Percentiles rank a stretch among this genome's conserved stretches.
Conservation (phyloP, 1,140 invertebrate genomes). For the Cotesia glomerata region DNA sequence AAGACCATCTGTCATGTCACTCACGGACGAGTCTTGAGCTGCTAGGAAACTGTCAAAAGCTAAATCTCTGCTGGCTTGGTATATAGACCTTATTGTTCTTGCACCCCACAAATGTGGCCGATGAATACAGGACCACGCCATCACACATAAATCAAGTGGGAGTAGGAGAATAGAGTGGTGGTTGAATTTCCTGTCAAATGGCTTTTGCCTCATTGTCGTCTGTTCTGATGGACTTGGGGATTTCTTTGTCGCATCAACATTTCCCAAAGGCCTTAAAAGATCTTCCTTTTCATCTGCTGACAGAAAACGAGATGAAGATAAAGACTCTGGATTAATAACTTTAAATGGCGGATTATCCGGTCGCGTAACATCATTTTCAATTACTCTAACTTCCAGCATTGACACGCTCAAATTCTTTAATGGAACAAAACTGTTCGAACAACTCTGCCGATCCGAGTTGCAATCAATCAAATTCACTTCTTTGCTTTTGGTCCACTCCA, state of each 20-base stretch:
- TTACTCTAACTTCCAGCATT: slow-evolving; percentile 46
- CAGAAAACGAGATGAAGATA: too few relatives aligned
- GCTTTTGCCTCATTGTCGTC: slow-evolving; percentile 21
- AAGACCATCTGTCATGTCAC: slow-evolving; percentile 40
- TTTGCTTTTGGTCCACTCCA: slow-evolving; percentile 41
- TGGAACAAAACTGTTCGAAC: slow-evolving; percentile 35
- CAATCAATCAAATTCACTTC: slow-evolving; percentile 4
- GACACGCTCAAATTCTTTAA: slow-evolving; percentile 46
- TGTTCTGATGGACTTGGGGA: slow-evolving; percentile 9
- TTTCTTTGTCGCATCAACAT: background rate
- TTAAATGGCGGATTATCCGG: slow-evolving; percentile 42
- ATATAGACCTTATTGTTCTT: slow-evolving; percentile 47
- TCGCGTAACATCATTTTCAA: slow-evolving; percentile 49
- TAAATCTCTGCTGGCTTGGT: slow-evolving; percentile 47
- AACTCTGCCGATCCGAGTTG: background rate
- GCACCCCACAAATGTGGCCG: slow-evolving; percentile 52
- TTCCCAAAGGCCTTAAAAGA: too few relatives aligned
- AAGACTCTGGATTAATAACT: background rate
- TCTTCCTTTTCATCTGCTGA: background rate
- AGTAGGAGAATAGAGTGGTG: slow-evolving; percentile 34
- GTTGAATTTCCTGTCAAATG: slow-evolving; percentile 42
- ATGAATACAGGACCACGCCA: slow-evolving; percentile 57
- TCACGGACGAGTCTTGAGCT: slow-evolving; percentile 40
- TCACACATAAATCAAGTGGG: slow-evolving; percentile 54
- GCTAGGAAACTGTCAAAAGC: slow-evolving; percentile 44